Base-by-base conservation (phyloP, 2,113 vertebrate species). In the Bos taurus region DNA sequence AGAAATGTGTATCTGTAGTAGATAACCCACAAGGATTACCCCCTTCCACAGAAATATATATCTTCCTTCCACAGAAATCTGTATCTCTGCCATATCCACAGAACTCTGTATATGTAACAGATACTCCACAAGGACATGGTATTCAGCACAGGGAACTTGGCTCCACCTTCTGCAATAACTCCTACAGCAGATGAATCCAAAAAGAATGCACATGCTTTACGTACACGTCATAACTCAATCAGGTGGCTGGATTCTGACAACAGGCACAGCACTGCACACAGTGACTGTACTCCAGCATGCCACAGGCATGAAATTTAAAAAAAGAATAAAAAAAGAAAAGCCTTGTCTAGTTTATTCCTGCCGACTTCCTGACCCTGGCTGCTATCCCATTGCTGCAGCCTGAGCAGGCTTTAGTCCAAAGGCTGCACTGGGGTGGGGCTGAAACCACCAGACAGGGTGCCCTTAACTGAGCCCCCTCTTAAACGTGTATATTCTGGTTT, bases 221-320 rank as follows among this genome's bases (percentile, higher is more conserved):
- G 1, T 40, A 25, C 21, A 40, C 7, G 36, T 74, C 36, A 40
- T 40, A 74, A 25, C 67, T 43, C 21, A 43, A 16, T 43, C 36
- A 74, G 5, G 67, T 40, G 67, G 67, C 67, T 74, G 71, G 19
- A 25, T 43, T 43, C 71, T 25, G 2, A 43, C 71, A 40, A 25
- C 19, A 74, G 36, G 71, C 36, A 23, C n/a, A 71, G n/a, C 21
- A 7, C 3, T 7, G 19, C 36, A 6, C 71, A 74, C 23, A 36
- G 2, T 25, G 36, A 43, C 36, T 17, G 4, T 0, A 14, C 36
- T 26, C 1, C 36, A 74, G 36, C 21, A 0, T 14, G 43, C 19
- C 67, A 71, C 5, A 36, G 67, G 67, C 11, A 14, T 74, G 71
- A 14, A 6, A 25, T 74, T 67, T 1, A 1, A 74, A 36, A 67